These are phyloP conservation scores for Craniophora ligustri DNA, from an alignment of 2,888 invertebrate genomes.

Conservation along the genomic window DNA sequence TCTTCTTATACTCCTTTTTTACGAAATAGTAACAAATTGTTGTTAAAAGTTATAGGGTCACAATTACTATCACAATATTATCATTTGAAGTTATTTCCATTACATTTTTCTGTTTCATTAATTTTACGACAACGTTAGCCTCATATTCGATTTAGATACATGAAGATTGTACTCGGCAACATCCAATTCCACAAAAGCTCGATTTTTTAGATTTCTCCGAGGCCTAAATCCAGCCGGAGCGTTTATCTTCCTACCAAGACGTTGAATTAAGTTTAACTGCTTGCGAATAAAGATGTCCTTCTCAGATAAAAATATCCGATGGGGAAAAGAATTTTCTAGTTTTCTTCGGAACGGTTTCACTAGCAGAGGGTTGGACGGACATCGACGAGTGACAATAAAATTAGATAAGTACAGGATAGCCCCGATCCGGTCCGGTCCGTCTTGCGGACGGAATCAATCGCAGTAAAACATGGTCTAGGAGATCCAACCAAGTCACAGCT, in stretches of 20 bases:
- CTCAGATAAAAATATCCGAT: constrained; percentile 79
- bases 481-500: constrained; percentile 54
- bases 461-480: constrained; percentile 82
- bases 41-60: too few relatives aligned
- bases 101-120: neutral
- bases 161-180: constrained; percentile 36
- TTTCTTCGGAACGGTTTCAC: constrained; percentile 69
- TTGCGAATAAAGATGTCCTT: constrained; percentile 83
- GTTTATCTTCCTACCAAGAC: constrained; percentile 74
- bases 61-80: too few relatives aligned
- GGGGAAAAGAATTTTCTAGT: constrained; percentile 79
- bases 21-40: too few relatives aligned
- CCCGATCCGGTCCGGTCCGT: constrained; percentile 75
- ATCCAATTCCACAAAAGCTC: constrained; percentile 58
- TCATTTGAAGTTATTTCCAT: too few relatives aligned
- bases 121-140: neutral
- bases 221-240: constrained; percentile 61
- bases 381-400: constrained; percentile 86
- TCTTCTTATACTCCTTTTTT: too few relatives aligned
- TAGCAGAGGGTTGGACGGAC: constrained; percentile 75
- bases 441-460: constrained; percentile 86
- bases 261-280: constrained; percentile 84
- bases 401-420: constrained; percentile 87
- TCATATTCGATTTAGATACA: neutral
- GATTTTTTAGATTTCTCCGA: constrained; percentile 63